These are phyloP conservation scores for Myotis yumanensis DNA, from an alignment of 2,113 vertebrate genomes.

Conservation along the genomic window DNA sequence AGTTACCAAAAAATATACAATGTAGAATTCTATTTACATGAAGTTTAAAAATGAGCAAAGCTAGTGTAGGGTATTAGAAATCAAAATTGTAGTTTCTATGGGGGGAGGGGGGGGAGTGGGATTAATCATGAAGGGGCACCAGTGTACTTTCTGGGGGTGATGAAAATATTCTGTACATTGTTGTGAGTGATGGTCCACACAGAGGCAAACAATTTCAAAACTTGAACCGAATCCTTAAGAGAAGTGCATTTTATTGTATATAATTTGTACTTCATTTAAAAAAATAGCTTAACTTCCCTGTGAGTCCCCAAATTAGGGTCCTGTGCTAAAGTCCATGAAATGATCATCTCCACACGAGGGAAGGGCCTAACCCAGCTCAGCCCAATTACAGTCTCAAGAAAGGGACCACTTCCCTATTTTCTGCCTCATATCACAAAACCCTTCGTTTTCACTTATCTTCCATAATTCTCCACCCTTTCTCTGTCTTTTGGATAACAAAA, in stretches of 20 bases:
- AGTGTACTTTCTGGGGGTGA: not conserved
- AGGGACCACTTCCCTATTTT: not conserved
- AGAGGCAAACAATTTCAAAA: not conserved
- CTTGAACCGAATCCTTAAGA: not conserved
- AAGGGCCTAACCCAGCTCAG: not conserved
- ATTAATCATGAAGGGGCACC: not conserved
- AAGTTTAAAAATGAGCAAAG: not conserved
- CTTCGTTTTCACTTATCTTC: not conserved
- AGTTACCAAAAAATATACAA: not conserved
- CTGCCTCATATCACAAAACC: not conserved
- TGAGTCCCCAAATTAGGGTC: not conserved
- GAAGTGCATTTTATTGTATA: not conserved
- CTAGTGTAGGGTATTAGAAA: not conserved
- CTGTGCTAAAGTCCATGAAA: not conserved
- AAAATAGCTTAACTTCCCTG: not conserved
- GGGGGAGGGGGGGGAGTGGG: not conserved
- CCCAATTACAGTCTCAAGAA: not conserved
- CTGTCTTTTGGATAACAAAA: slow-evolving; percentile 17
- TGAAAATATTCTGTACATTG: not conserved
- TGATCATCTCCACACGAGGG: not conserved
- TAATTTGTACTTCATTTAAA: not conserved
- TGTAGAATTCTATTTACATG: not conserved
- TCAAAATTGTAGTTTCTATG: not conserved
- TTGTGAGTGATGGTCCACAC: not conserved
- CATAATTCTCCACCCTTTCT: not conserved